Evolutionary conservation across 2,113 vertebrate genomes (phyloP).

Genomic region (Phoxinus phoxinus): DNA sequence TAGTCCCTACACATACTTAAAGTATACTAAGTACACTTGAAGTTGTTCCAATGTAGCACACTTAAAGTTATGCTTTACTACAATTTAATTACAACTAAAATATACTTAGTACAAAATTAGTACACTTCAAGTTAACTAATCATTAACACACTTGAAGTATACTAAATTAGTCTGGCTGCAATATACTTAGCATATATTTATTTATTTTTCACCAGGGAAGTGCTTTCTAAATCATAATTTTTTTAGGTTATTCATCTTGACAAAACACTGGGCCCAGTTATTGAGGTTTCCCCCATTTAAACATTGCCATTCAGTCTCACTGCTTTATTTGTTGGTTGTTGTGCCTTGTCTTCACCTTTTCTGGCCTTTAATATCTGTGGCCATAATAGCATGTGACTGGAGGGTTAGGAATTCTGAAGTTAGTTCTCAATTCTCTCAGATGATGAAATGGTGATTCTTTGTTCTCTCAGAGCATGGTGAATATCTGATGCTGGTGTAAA

Average conservation of each 20-base stretch:
- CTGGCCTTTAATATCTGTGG: conserved; percentile 19
- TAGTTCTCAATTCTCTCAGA: conserved; percentile 10
- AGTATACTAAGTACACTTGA: too few relatives aligned
- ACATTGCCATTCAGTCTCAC: not conserved
- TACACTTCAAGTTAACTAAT: too few relatives aligned
- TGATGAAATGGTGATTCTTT: not conserved
- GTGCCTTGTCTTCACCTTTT: not conserved
- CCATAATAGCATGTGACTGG: not conserved
- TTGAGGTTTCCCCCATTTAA: not conserved
- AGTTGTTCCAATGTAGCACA: too few relatives aligned
- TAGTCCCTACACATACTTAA: too few relatives aligned
- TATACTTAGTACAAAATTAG: too few relatives aligned
- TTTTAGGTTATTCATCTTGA: not conserved
- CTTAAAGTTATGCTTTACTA: too few relatives aligned
- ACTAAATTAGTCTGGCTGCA: too few relatives aligned
- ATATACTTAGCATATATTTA: too few relatives aligned
- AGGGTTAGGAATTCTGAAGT: too few relatives aligned
- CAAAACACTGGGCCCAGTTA: not conserved
- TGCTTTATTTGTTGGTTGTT: conserved; percentile 3
- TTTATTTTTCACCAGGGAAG: not conserved
- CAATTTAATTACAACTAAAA: too few relatives aligned
- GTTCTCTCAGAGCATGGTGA: not conserved
- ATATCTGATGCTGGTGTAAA: not conserved
- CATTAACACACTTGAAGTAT: too few relatives aligned
- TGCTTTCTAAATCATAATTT: not conserved